Conservation (phyloP, 2,888 invertebrate species). For the Pheosia tremula region DNA sequence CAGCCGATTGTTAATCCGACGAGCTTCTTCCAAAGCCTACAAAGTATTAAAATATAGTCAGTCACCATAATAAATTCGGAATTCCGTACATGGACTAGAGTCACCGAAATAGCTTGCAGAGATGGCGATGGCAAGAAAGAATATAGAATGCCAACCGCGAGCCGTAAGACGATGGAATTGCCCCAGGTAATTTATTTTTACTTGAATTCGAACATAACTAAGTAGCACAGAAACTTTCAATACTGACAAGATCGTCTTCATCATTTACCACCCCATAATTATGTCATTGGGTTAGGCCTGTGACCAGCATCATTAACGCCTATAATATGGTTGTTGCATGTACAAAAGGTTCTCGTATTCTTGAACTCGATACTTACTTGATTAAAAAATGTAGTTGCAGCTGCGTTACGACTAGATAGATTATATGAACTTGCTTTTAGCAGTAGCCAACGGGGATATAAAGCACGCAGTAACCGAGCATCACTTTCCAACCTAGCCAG, state of each 20-base stretch:
- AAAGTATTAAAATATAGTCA: not conserved
- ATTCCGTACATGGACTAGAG: too few relatives aligned
- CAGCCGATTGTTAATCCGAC: conserved; percentile 56
- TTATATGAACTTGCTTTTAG: conserved; percentile 62
- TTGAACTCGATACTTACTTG: conserved; percentile 47
- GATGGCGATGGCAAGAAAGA: too few relatives aligned
- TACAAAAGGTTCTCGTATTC: not conserved
- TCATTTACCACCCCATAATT: not conserved
- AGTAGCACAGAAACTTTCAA: not conserved
- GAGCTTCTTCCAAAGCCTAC: conserved; percentile 62
- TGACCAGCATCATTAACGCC: too few relatives aligned
- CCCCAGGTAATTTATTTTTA: too few relatives aligned
- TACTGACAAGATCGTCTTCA: not conserved
- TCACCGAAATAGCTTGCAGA: too few relatives aligned
- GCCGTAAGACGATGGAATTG: too few relatives aligned
- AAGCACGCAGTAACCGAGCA: conserved; percentile 52
- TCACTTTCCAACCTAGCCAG: conserved; percentile 64
- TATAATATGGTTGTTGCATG: too few relatives aligned
- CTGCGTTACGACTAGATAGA: conserved; percentile 58
- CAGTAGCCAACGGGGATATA: conserved; percentile 70
- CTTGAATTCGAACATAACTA: too few relatives aligned
- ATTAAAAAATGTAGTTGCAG: conserved; percentile 50
- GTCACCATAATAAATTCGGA: not conserved
- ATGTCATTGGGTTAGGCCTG: not conserved
- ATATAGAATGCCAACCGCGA: too few relatives aligned